Evolutionary conservation across 2,113 vertebrate genomes (phyloP).

Genomic region (Grammomys dolichurus): DNA sequence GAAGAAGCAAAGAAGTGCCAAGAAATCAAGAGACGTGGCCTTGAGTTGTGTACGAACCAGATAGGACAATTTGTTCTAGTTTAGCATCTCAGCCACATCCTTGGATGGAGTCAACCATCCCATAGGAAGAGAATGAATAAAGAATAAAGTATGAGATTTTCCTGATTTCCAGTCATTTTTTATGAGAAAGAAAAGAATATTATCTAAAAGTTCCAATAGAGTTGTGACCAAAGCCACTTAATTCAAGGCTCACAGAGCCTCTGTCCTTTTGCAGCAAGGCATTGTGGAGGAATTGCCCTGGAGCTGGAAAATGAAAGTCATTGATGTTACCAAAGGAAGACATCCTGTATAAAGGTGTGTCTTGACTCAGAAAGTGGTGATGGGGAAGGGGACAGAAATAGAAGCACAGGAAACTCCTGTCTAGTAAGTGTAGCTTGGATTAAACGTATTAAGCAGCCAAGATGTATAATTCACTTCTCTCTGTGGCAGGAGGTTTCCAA

Average conservation of each 20-base stretch:
- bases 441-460: not conserved
- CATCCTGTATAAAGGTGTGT: not conserved
- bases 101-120: not conserved
- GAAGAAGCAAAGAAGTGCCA: rapidly evolving
- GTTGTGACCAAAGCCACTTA: not conserved
- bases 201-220: not conserved
- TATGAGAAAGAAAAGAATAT: not conserved
- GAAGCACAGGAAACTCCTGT: not conserved
- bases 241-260: not conserved
- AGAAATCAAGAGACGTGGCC: not conserved
- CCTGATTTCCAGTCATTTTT: not conserved
- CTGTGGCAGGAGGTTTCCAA: not conserved
- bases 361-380: not conserved
- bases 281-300: not conserved
- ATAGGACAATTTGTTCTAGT: rapidly evolving
- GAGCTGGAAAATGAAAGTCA: too few relatives aligned
- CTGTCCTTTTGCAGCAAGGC: not conserved
- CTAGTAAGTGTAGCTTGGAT: rapidly evolving
- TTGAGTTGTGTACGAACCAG: too few relatives aligned
- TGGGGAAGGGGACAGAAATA: rapidly evolving
- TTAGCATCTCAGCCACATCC: not conserved
- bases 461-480: not conserved
- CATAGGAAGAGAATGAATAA: not conserved
- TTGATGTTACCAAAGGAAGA: not conserved
- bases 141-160: not conserved